Base-by-base conservation (phyloP, 1,140 invertebrate genomes). In the Rhopalosiphum padi region DNA sequence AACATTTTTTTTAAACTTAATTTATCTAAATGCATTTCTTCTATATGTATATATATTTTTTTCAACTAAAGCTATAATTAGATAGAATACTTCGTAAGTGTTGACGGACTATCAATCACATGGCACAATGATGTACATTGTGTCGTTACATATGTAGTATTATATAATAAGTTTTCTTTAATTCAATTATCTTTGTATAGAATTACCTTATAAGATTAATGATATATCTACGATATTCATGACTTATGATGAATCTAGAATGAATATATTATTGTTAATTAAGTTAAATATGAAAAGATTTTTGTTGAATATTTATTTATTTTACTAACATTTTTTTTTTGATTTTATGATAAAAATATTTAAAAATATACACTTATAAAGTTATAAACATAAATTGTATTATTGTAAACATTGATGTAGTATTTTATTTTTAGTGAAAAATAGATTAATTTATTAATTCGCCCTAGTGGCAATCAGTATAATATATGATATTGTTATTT, bases 41-140 rank as follows among this genome's bases (percentile, higher is more conserved):
- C 18, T 86, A 46, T 46, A 43, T 30, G 30, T 68, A 30, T 46
- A 46, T 46, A 46, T 11, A 15, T 18, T 43, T 85, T 43, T 86
- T 30, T 18, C 3, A 48, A 46, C 85, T 86, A 21, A 86, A 43
- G 85, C 37, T 86, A 18, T 86, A 89, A 89, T 35, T 89, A 89
- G 22, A 89, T 51, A 1, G n/a, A 46, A 23, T 89, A 89, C n/a
- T 48, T 37, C 4, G 87, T 35, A 89, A 89, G 87, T 89, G 87
- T 53, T 89, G 87, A 89, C 48, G 48, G n/a, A 35, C 87, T 89
- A 89, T 89, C 87, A 89, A 89, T 89, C 87, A 89, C 18, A 37
- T n/a, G 48, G 46, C 22, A n/a, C n/a, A 51, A 53, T 53, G 87
- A 37, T 53, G 48, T 35, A n/a, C 48, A 89, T 37, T 89, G n/a